Percentiles rank a stretch among this genome's conserved stretches.
phyloP scores from a whole-genome alignment of 2,797 vertebrate genomes.

The Acestrorhynchus altus region DNA sequence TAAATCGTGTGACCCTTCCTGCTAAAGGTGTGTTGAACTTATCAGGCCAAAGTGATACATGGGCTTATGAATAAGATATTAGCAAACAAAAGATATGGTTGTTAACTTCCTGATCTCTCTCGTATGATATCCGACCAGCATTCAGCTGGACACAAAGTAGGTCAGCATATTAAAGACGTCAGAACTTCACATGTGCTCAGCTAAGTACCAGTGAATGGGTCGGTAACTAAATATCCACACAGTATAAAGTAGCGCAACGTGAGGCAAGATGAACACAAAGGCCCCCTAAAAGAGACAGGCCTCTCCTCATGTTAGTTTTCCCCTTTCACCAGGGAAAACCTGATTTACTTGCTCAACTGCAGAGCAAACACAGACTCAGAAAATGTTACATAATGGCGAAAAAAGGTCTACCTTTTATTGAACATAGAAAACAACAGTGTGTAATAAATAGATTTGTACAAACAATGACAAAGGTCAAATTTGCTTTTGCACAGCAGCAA shows the following conservation, averaged over 20 bases:
- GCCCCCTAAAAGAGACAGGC: not conserved
- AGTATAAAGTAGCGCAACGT: not conserved
- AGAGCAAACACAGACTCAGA: not conserved
- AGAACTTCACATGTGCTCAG: not conserved
- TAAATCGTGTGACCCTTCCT: not conserved
- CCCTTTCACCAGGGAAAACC: not conserved
- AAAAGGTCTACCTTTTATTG: conserved; percentile 46
- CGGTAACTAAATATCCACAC: not conserved
- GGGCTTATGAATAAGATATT: conserved; percentile 1
- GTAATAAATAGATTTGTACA: conserved; percentile 62
- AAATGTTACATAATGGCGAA: conserved; percentile 39
- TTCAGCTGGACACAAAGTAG: not conserved
- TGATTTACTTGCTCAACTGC: not conserved
- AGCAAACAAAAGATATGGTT: conserved; percentile 19
- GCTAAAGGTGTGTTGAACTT: not conserved
- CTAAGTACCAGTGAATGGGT: conserved; percentile 12
- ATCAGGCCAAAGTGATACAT: not conserved
- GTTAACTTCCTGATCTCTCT: conserved; percentile 21
- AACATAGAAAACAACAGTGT: conserved; percentile 50
- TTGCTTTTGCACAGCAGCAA: conserved; percentile 36
- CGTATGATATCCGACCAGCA: not conserved
- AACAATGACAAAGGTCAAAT: conserved; percentile 32
- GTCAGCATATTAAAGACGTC: conserved; percentile 5
- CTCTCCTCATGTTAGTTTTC: not conserved
- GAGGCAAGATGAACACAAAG: conserved; percentile 15